These are phyloP conservation scores for Mandrillus leucophaeus DNA, from an alignment of 2,113 vertebrate genomes.

Conservation along the genomic window DNA sequence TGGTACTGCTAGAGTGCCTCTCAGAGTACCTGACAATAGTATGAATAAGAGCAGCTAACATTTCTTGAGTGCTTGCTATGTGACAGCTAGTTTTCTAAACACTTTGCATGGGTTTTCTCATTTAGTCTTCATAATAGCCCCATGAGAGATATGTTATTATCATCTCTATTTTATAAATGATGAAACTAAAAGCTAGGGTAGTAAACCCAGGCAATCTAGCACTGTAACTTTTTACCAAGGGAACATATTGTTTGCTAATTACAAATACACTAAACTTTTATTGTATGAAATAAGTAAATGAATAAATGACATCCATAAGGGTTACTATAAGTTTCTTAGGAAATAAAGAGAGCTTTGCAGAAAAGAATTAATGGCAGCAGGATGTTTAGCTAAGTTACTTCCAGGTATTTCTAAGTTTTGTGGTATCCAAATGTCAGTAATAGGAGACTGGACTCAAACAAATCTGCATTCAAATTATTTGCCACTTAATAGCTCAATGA, in stretches of 20 bases:
- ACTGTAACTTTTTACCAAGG: neutral
- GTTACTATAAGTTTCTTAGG: neutral
- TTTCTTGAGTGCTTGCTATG: neutral
- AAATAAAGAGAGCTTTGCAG: neutral
- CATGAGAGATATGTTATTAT: neutral
- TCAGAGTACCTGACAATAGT: neutral
- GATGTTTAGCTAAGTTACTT: conserved; percentile 32
- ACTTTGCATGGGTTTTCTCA: neutral
- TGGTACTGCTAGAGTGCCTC: neutral
- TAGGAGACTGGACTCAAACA: neutral
- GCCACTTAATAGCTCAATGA: neutral
- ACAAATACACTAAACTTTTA: neutral
- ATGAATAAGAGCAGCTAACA: neutral
- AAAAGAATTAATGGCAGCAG: neutral
- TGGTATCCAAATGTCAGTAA: neutral
- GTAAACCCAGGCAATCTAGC: neutral
- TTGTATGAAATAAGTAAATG: neutral
- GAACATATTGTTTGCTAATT: neutral
- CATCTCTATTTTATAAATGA: neutral
- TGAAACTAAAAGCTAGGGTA: neutral
- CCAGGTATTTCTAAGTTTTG: neutral
- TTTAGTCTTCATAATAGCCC: neutral
- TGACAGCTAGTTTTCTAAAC: neutral
- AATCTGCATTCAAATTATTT: neutral
- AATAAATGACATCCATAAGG: neutral